Base-by-base conservation (phyloP, 1,140 invertebrate species). In the Chionoecetes opilio region DNA sequence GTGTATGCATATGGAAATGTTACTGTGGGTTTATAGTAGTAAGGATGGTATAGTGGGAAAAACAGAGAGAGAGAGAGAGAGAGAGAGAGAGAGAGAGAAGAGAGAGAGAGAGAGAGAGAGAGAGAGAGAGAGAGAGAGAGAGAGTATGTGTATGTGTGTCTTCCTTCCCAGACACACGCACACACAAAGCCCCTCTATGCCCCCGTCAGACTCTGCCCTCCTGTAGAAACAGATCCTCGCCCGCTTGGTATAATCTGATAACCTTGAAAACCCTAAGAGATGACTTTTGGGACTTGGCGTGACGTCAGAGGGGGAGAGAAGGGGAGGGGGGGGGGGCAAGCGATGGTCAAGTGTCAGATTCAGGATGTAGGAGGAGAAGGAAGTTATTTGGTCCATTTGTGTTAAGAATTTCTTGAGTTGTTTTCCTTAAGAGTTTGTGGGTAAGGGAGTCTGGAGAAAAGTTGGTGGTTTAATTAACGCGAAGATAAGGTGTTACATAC, bases 31-130 rank as follows among this genome's bases (percentile, higher is more conserved):
- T 17, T 14, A 53, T 53, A 53, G 46, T 53, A 17, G 46, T 53
- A 53, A n/a, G 46, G 90, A 63, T 21, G 75, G 38, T n/a, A 21
- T 14, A n/a, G n/a, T 31, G 21, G 31, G 2, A 34, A 8, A 17
- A 53, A 9, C 9, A 9, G 46, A 32, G 90, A 63, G 46, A 63
- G 90, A 63, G 90, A 63, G 90, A 91, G 90, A 63, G 90, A 91
- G 46, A 63, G 90, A 91, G 89, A 91, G 89, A 63, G 41, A 63
- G 90, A 91, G 90, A 53, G 41, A 53, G 41, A 63, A 63, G 53
- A 53, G 90, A 63, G 90, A 91, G 90, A 91, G 41, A 63, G 90
- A 91, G 90, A 63, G 90, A 63, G 41, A 63, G 90, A 91, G 90
- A 53, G 41, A 53, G 41, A 63, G 90, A 63, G 53, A 53, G 90